Evolutionary conservation across 92 coral and sea anemone species (phyloP).

Genomic region (Parazoanthus swiftii): DNA sequence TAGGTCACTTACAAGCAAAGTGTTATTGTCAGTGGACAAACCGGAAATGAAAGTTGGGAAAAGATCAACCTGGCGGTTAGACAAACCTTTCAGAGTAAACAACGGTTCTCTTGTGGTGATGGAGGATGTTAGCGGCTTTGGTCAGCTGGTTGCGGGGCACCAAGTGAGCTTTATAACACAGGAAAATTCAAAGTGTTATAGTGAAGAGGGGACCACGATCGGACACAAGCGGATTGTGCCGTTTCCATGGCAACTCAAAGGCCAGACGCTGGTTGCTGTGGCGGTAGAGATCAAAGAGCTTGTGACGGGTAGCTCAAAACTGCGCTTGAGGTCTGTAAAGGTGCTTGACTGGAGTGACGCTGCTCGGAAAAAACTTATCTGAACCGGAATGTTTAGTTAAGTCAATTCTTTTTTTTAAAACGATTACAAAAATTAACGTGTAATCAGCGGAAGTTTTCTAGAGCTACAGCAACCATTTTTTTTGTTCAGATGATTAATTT

Average conservation of each 20-base stretch:
- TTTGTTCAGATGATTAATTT: no score
- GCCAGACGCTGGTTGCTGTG: slow-evolving; percentile 39
- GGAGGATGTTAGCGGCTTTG: slow-evolving; percentile 61
- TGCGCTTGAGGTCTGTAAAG: slow-evolving; percentile 53
- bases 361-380: slow-evolving; percentile 25
- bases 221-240: slow-evolving; percentile 86
- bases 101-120: slow-evolving; percentile 73
- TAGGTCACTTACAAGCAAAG: slow-evolving; percentile 53
- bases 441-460: no score
- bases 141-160: slow-evolving; percentile 62
- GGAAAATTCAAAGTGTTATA: slow-evolving; percentile 29
- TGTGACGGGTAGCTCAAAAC: slow-evolving; percentile 34
- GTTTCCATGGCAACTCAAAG: slow-evolving; percentile 54
- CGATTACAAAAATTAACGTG: no score
- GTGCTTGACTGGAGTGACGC: slow-evolving; percentile 78
- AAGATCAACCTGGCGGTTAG: slow-evolving; percentile 23
- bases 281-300: slow-evolving; percentile 54
- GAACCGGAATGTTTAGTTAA: neutral
- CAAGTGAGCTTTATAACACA: slow-evolving; percentile 36
- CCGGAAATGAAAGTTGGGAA: slow-evolving; percentile 49
- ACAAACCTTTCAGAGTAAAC: slow-evolving; percentile 19
- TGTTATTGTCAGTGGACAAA: slow-evolving; percentile 25
- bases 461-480: no score
- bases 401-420: no score
- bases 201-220: slow-evolving; percentile 57